phyloP scores from a whole-genome alignment of 2,113 vertebrate genomes.

The Pluvialis apricaria region DNA sequence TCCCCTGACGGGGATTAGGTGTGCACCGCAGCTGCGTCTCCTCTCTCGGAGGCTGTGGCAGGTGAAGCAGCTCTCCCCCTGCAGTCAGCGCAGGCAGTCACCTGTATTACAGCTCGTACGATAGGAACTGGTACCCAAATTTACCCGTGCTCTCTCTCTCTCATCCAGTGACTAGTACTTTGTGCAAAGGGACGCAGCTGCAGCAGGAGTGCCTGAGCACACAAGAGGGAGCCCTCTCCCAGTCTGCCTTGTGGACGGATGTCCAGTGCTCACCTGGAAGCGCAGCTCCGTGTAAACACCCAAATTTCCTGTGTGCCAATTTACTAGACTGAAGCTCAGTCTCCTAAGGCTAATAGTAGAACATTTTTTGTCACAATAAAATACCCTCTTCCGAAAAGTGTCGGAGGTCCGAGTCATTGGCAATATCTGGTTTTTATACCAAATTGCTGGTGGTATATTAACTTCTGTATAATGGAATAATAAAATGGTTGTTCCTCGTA shows the following conservation, averaged over 20 bases:
- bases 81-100: background rate
- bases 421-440: background rate
- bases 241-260: fast-evolving
- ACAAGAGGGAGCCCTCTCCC: conserved; percentile 16
- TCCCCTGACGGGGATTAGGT: background rate
- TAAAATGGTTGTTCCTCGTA: background rate
- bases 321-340: background rate
- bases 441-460: background rate
- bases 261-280: background rate
- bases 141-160: fast-evolving
- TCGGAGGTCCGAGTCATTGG: background rate
- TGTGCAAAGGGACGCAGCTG: background rate
- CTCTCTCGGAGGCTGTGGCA: background rate
- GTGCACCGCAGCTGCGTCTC: background rate
- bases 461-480: background rate
- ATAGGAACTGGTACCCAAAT: fast-evolving
- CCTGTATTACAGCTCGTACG: fast-evolving
- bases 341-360: background rate
- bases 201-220: background rate
- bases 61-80: background rate
- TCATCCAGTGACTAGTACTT: fast-evolving
- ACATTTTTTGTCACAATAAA: background rate
- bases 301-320: background rate
- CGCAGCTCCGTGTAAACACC: background rate
- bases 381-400: background rate